Base-by-base conservation (phyloP, 2,888 invertebrate species). In the Eledona agricola region DNA sequence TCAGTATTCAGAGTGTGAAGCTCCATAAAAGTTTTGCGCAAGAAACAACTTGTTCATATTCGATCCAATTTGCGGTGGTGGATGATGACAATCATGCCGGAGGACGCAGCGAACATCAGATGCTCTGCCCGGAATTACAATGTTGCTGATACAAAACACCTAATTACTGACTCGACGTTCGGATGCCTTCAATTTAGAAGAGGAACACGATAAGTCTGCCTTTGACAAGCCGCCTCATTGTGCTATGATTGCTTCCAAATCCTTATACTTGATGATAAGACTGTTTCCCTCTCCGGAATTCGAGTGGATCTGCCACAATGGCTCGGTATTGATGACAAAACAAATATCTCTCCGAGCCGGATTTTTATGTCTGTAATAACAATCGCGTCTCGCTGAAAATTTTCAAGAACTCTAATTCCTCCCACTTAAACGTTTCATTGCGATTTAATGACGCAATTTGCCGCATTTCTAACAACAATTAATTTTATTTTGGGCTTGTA, bases 181-280 rank as follows among this genome's bases (percentile, higher is more conserved):
- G 37, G 29, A 37, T 51, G 37, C 28, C 43, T 42, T 49, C 42
- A 47, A 42, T 49, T 42, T 34, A 19, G 37, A 29, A 53, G 43
- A 35, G 49, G 19, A 42, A 49, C 35, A 28, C 17, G 49, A 54
- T 54, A 54, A 54, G 37, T 42, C 49, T 43, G 49, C 28, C 49
- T 54, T 54, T 54, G 54, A 54, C 54, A 49, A 49, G 23, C 35
- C 23, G 17, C 29, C 20, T 43, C 37, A 54, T 54, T 54, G 49
- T 54, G 15, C 40, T 42, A 42, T 53, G 53, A 53, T 53, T 49
- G 49, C 53, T 42, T 53, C 47, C 26, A 49, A 53, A 53, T 53
- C 53, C 49, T 42, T 29, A 29, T 49, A 17, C 34, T 49, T 37
- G 43, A 31, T 40, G 53, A 54, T 54, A 54, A 49, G 49, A 40